phyloP scores from a whole-genome alignment of 2,113 vertebrate genomes.

The Sylvietta virens region DNA sequence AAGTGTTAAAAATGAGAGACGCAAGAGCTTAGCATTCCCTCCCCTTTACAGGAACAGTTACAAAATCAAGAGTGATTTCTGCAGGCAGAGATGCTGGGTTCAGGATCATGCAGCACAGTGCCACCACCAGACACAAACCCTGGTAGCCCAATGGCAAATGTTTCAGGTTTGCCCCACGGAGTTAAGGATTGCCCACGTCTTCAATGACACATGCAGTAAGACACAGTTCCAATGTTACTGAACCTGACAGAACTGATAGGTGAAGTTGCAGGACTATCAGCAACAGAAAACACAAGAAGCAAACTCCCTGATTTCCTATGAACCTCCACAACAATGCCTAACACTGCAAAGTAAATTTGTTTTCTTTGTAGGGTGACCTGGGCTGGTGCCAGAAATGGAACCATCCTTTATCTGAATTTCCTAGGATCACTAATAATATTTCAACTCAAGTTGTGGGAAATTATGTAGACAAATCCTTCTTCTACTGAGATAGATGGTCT shows the following conservation, averaged over 20 bases:
- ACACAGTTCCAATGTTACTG: not conserved
- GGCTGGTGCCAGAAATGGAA: not conserved
- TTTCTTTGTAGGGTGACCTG: not conserved
- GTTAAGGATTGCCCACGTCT: not conserved
- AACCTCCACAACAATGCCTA: not conserved
- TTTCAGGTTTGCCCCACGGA: not conserved
- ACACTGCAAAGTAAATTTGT: not conserved
- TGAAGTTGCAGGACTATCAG: not conserved
- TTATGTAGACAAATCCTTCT: not conserved
- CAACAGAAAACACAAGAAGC: not conserved
- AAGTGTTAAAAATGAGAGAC: not conserved
- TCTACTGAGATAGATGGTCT: not conserved
- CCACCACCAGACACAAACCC: not conserved
- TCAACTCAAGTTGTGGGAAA: not conserved
- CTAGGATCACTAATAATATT: not conserved
- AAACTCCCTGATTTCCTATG: not conserved
- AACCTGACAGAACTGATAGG: not conserved
- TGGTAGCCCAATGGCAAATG: not conserved
- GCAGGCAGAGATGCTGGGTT: not conserved
- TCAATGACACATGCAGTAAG: not conserved
- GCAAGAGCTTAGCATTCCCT: not conserved
- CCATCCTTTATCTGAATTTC: not conserved
- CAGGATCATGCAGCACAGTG: not conserved
- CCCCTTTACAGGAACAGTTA: not conserved
- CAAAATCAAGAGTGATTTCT: not conserved